phyloP scores from a whole-genome alignment of 2,888 invertebrate genomes.

The Mallateleia sp. region DNA sequence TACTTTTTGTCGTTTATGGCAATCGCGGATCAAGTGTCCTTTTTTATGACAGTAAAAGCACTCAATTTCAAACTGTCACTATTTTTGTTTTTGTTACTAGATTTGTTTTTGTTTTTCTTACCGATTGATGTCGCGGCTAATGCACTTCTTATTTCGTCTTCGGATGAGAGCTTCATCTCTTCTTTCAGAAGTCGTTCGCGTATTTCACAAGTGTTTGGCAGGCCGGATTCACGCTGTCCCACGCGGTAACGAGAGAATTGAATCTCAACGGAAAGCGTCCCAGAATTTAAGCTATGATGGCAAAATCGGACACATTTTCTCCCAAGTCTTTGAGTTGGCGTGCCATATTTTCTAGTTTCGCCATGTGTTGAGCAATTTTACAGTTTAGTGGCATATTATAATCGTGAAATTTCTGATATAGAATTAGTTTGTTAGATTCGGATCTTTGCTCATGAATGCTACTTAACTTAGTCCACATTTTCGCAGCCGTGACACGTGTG shows the following conservation, averaged over 20 bases:
- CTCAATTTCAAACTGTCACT: not conserved
- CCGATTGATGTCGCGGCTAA: slow-evolving; percentile 13
- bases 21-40: slow-evolving; percentile 46
- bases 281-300: slow-evolving; percentile 77
- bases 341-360: slow-evolving; percentile 74
- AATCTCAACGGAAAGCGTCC: slow-evolving; percentile 79
- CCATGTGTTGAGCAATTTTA: slow-evolving; percentile 76
- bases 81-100: not conserved
- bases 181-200: slow-evolving; percentile 73
- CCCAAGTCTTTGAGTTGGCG: slow-evolving; percentile 74
- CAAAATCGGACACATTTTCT: slow-evolving; percentile 48
- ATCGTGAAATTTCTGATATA: slow-evolving; percentile 74
- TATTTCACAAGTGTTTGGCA: slow-evolving; percentile 69
- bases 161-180: slow-evolving; percentile 32
- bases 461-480: slow-evolving; percentile 78
- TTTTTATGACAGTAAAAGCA: slow-evolving; percentile 45
- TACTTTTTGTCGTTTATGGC: slow-evolving; percentile 7
- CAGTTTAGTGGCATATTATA: slow-evolving; percentile 70
- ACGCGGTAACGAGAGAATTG: slow-evolving; percentile 82
- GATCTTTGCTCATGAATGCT: slow-evolving; percentile 80
- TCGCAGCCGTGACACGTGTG: slow-evolving; percentile 69
- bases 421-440: slow-evolving; percentile 76
- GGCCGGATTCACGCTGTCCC: slow-evolving; percentile 79
- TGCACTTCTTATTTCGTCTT: not conserved
- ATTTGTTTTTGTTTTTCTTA: not conserved